These are phyloP conservation scores for Cladopsammia gracilis DNA, from an alignment of 64 coral and sea anemone species.

Conservation along the genomic window DNA sequence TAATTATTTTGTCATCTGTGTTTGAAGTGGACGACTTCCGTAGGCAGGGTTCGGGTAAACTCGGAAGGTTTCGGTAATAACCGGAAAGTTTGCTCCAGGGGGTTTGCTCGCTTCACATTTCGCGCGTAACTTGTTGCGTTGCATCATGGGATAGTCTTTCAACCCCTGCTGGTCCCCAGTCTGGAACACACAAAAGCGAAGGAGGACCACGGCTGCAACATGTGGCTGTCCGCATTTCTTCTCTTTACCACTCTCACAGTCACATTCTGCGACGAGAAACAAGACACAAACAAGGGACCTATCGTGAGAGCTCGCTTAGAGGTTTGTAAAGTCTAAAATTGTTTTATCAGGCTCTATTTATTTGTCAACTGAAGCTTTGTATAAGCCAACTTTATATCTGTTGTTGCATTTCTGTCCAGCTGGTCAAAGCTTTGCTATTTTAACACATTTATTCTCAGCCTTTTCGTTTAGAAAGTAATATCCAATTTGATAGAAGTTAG, in stretches of 20 bases:
- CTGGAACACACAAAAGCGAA: background rate
- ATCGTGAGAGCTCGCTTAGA: constrained; percentile 67
- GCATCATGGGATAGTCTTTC: no score
- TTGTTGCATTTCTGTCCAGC: no score
- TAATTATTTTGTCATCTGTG: background rate
- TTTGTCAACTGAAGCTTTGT: no score
- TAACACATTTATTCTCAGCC: no score
- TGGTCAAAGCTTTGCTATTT: no score
- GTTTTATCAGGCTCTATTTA: background rate
- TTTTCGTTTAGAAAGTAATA: no score
- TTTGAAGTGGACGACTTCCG: background rate
- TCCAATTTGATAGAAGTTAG: no score
- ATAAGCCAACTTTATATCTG: no score
- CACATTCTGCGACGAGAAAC: background rate
- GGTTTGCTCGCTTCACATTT: no score
- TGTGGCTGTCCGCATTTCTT: constrained; percentile 4
- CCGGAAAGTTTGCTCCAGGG: background rate
- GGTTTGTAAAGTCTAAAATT: background rate
- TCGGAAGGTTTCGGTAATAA: background rate
- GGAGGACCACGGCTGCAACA: background rate
- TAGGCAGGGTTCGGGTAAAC: background rate
- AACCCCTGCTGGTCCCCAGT: background rate
- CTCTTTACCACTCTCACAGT: background rate
- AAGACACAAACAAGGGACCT: constrained; percentile 13
- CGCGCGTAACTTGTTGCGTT: no score